These are phyloP conservation scores for Hylaeus volcanicus DNA, from an alignment of 1,140 invertebrate genomes.

Conservation along the genomic window DNA sequence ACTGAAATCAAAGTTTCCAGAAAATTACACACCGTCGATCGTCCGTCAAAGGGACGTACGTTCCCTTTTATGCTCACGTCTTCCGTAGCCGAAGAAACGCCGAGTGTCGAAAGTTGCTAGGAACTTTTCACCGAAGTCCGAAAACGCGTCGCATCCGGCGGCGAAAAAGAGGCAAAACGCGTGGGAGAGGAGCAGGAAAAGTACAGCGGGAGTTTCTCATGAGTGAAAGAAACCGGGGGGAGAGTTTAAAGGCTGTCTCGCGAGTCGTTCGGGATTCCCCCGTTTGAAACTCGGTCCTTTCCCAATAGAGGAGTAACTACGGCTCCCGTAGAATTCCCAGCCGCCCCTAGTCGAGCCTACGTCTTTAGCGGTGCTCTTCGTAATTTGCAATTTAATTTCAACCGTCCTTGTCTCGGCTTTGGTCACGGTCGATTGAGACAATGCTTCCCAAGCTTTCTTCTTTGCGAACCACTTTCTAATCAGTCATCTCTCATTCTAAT, in stretches of 20 bases:
- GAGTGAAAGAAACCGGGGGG: conserved; percentile 17
- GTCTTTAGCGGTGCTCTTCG: conserved; percentile 4
- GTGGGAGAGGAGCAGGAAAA: background rate
- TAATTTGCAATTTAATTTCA: conserved; percentile 68
- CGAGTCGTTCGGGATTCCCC: conserved; percentile 34
- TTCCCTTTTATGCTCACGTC: conserved; percentile 4
- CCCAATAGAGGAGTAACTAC: too few species aligned
- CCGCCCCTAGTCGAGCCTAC: background rate
- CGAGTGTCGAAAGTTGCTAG: conserved; percentile 35
- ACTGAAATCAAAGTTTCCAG: conserved; percentile 15
- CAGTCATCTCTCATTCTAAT: too few species aligned
- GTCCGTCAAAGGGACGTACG: conserved; percentile 33
- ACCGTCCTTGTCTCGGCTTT: background rate
- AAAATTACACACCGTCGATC: conserved; percentile 39
- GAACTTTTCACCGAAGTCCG: conserved; percentile 29
- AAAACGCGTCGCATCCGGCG: conserved; percentile 37
- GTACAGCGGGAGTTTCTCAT: conserved; percentile 25
- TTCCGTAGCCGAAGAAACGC: conserved; percentile 26
- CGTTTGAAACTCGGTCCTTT: background rate
- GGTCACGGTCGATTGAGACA: background rate
- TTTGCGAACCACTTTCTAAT: too few species aligned
- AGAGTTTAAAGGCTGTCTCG: conserved; percentile 36
- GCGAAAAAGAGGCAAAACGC: conserved; percentile 10
- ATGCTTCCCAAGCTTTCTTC: too few species aligned
- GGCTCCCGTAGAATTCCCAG: too few species aligned